Evolutionary conservation across 2,113 vertebrate species (phyloP).

Genomic region (Xyliphius kryptos): DNA sequence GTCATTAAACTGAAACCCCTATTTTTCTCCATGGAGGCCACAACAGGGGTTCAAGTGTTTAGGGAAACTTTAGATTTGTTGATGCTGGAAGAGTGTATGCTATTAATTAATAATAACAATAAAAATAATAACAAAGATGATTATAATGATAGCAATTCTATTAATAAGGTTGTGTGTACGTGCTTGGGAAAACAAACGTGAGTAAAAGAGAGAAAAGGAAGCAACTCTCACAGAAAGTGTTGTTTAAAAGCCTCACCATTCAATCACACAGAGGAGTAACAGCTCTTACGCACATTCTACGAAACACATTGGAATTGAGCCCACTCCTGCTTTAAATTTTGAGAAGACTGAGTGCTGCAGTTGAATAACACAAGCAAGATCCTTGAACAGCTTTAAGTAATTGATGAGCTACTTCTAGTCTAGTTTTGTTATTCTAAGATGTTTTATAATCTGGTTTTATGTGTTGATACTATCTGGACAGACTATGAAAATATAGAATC

Average conservation of each 20-base stretch:
- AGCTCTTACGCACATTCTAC: background rate
- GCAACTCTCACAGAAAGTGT: too few species aligned
- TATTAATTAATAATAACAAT: too few species aligned
- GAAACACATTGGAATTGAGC: background rate
- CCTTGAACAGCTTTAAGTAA: background rate
- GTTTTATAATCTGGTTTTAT: too few species aligned
- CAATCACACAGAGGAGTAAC: too few species aligned
- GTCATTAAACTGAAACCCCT: constrained; percentile 40
- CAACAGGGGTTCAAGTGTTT: constrained; percentile 38
- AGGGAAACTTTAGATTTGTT: constrained; percentile 38
- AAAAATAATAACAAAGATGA: too few species aligned
- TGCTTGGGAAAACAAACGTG: constrained; percentile 32
- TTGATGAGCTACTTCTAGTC: background rate
- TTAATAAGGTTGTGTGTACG: constrained; percentile 31
- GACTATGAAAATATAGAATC: too few species aligned
- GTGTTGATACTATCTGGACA: too few species aligned
- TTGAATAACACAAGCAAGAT: background rate
- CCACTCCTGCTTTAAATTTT: background rate
- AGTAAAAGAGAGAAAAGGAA: too few species aligned
- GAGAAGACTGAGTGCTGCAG: background rate
- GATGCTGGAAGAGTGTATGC: constrained; percentile 35
- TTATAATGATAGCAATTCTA: constrained; percentile 22
- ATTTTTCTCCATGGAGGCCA: constrained; percentile 40
- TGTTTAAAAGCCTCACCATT: too few species aligned
- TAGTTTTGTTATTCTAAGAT: too few species aligned